These are phyloP conservation scores for Drosophila eugracilis DNA, from an alignment of 1,140 invertebrate species.

Conservation along the genomic window DNA sequence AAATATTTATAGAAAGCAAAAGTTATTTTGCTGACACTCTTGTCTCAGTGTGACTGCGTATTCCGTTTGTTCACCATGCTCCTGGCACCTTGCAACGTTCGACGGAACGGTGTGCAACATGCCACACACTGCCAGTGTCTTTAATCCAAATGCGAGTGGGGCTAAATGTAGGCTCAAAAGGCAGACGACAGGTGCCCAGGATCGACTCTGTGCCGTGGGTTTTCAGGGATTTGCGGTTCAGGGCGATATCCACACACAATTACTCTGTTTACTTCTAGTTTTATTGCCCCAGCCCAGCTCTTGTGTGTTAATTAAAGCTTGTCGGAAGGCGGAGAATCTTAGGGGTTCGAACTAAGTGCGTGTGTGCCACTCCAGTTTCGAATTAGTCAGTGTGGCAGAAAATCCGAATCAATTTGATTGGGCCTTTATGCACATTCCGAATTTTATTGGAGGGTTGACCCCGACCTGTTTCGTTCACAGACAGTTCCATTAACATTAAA, in stretches of 20 bases:
- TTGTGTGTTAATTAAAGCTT: constrained; percentile 7
- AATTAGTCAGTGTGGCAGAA: not conserved
- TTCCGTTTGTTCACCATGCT: constrained; percentile 9
- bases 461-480: constrained; percentile 12
- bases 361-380: constrained; percentile 1
- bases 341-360: not conserved
- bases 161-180: constrained; percentile 1
- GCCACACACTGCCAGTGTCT: constrained; percentile 23
- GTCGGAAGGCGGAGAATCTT: not conserved
- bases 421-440: constrained; percentile 2
- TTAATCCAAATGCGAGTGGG: constrained; percentile 40
- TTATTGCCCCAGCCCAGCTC: constrained; percentile 15
- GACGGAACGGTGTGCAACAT: not conserved
- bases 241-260: constrained; percentile 49
- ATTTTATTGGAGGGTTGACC: constrained; percentile 2
- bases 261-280: constrained; percentile 52
- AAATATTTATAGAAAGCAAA: not conserved
- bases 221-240: constrained; percentile 35
- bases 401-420: constrained; percentile 8
- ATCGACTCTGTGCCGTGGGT: constrained; percentile 3
- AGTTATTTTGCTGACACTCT: not conserved
- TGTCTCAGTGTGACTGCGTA: not conserved
- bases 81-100: constrained; percentile 18
- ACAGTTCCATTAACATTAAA: constrained; percentile 71
- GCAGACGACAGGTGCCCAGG: constrained; percentile 7